A percentile compares a stretch with the other conserved stretches of the same genome.
Evolutionary conservation across 2,113 vertebrate genomes (phyloP).

Genomic region (Monopterus albus): DNA sequence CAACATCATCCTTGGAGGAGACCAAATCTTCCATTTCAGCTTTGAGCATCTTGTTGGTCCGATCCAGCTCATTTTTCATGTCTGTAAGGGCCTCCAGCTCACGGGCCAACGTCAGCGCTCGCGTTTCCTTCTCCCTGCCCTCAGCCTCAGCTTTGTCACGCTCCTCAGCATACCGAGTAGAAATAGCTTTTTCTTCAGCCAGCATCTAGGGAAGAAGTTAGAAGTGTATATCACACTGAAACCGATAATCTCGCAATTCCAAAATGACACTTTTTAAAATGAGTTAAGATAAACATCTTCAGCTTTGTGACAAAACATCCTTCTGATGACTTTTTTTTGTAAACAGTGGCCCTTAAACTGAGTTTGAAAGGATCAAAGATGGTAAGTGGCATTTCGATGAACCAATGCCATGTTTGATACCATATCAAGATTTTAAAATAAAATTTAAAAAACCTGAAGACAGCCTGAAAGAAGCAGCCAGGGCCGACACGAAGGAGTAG

Average conservation of each 20-base stretch:
- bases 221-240: background rate
- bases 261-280: background rate
- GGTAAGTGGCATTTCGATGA: too few relatives aligned
- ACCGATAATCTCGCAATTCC: background rate
- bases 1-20: conserved; percentile 95
- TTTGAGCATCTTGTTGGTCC: conserved; percentile 91
- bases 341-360: too few relatives aligned
- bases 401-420: too few relatives aligned
- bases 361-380: too few relatives aligned
- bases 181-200: conserved; percentile 88
- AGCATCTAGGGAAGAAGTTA: conserved; percentile 83
- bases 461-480: too few relatives aligned
- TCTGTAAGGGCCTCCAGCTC: conserved; percentile 89
- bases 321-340: too few relatives aligned
- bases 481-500: too few relatives aligned
- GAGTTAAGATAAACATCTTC: background rate
- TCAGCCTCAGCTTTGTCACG: conserved; percentile 89
- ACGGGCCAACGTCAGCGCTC: conserved; percentile 84
- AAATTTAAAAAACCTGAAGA: too few relatives aligned
- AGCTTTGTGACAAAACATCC: background rate
- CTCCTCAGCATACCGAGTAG: conserved; percentile 84
- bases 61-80: conserved; percentile 90
- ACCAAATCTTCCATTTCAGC: conserved; percentile 95
- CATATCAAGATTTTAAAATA: too few relatives aligned
- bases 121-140: conserved; percentile 89